A percentile compares a stretch with the other conserved stretches of the same genome.
phyloP scores from a whole-genome alignment of 2,888 invertebrate species.

The Disparrhopalites patrizii region DNA sequence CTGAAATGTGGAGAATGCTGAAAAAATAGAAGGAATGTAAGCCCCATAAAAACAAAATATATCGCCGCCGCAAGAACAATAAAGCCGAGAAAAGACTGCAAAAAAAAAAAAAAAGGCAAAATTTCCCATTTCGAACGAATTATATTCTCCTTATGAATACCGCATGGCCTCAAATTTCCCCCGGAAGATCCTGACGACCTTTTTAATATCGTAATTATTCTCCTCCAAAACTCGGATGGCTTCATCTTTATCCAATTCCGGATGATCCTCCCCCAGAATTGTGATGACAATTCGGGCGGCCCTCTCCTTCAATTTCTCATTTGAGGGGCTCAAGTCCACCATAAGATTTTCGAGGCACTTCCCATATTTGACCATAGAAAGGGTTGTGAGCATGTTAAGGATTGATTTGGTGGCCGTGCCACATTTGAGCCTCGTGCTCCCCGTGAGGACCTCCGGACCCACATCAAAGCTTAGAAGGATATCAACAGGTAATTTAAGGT shows the following conservation, averaged over 20 bases:
- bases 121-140: too few relatives aligned
- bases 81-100: too few relatives aligned
- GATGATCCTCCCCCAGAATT: conserved; percentile 31
- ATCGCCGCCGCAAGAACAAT: too few relatives aligned
- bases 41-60: too few relatives aligned
- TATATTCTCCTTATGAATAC: too few relatives aligned
- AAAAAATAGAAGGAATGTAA: too few relatives aligned
- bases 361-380: conserved; percentile 45
- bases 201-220: conserved; percentile 43
- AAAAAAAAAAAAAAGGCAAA: too few relatives aligned
- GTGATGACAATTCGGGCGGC: conserved; percentile 43
- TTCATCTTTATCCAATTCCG: conserved; percentile 26
- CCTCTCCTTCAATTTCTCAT: conserved; percentile 43
- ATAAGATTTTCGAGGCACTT: conserved; percentile 47
- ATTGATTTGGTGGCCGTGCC: conserved; percentile 46
- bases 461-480: conserved; percentile 33
- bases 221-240: conserved; percentile 27
- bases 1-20: too few relatives aligned
- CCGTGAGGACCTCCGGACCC: conserved; percentile 45
- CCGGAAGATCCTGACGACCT: conserved; percentile 31
- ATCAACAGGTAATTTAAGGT: conserved; percentile 37
- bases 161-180: too few relatives aligned
- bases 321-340: conserved; percentile 43
- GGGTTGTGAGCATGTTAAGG: conserved; percentile 45
- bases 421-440: conserved; percentile 45